Evolutionary conservation across 2,797 vertebrate species (phyloP).

Genomic region (Enteromius trimaculatus): DNA sequence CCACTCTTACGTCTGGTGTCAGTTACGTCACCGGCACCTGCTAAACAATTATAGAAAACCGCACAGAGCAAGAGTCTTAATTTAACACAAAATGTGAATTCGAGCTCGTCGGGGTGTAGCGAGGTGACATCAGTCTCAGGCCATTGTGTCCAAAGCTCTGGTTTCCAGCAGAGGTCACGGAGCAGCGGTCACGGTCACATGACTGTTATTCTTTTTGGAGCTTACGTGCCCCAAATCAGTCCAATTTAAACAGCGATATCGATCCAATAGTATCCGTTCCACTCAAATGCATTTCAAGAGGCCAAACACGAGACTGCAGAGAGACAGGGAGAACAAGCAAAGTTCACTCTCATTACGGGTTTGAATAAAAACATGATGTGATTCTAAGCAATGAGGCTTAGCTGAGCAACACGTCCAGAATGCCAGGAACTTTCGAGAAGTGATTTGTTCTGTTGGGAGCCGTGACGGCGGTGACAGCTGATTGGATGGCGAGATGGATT

Average conservation of each 20-base stretch:
- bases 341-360: constrained; percentile 31
- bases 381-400: constrained; percentile 55
- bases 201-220: constrained; percentile 59
- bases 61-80: constrained; percentile 35
- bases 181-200: constrained; percentile 62
- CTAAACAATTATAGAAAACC: constrained; percentile 68
- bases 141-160: constrained; percentile 53
- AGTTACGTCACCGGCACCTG: constrained; percentile 69
- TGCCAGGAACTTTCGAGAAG: constrained; percentile 56
- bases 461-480: constrained; percentile 68
- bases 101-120: constrained; percentile 40
- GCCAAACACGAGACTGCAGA: constrained; percentile 57
- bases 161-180: constrained; percentile 63
- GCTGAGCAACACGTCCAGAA: constrained; percentile 50
- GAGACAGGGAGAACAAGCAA: constrained; percentile 9
- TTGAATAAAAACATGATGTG: constrained; percentile 58
- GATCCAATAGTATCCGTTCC: constrained; percentile 66
- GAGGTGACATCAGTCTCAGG: constrained; percentile 64
- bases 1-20: constrained; percentile 69
- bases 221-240: constrained; percentile 51
- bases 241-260: constrained; percentile 66
- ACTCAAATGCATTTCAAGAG: constrained; percentile 67
- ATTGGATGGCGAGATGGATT: constrained; percentile 42
- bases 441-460: constrained; percentile 59
- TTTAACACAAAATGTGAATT: constrained; percentile 24